These are phyloP conservation scores for Urocynchramus pylzowi DNA, from an alignment of 2,113 vertebrate species.

Conservation along the genomic window DNA sequence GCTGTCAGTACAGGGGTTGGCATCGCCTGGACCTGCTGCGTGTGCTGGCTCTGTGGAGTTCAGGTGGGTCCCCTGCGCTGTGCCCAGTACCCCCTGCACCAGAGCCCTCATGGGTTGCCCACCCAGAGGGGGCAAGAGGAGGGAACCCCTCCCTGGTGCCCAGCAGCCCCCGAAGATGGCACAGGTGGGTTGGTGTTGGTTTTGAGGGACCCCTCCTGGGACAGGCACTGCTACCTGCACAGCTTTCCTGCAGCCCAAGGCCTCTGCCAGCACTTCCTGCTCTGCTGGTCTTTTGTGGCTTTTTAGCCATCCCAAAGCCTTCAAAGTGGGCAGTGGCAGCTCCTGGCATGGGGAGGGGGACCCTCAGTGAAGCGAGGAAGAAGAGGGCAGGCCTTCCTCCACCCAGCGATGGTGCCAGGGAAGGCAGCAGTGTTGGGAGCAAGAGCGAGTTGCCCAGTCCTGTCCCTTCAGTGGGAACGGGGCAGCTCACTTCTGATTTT, in stretches of 20 bases:
- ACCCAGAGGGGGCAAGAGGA: not conserved
- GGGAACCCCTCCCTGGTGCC: rapidly evolving
- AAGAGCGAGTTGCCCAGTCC: not conserved
- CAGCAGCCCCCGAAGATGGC: not conserved
- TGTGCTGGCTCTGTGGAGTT: not conserved
- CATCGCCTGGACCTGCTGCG: not conserved
- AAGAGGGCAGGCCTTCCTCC: not conserved
- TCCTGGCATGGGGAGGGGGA: rapidly evolving
- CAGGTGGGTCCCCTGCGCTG: not conserved
- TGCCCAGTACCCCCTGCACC: too few species aligned
- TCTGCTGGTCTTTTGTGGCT: not conserved
- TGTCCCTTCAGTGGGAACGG: not conserved
- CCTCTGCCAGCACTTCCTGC: not conserved
- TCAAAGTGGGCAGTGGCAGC: not conserved
- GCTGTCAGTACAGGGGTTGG: not conserved
- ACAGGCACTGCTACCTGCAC: not conserved
- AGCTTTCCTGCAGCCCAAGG: not conserved
- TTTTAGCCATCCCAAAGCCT: not conserved
- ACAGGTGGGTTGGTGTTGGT: not conserved
- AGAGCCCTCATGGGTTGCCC: not conserved
- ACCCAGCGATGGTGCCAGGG: rapidly evolving
- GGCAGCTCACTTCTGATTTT: not conserved
- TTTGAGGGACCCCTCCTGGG: not conserved
- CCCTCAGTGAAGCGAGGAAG: not conserved
- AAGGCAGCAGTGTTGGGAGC: not conserved